Base-by-base conservation (phyloP, 2,797 vertebrate species). In the Chaunax sp. region DNA sequence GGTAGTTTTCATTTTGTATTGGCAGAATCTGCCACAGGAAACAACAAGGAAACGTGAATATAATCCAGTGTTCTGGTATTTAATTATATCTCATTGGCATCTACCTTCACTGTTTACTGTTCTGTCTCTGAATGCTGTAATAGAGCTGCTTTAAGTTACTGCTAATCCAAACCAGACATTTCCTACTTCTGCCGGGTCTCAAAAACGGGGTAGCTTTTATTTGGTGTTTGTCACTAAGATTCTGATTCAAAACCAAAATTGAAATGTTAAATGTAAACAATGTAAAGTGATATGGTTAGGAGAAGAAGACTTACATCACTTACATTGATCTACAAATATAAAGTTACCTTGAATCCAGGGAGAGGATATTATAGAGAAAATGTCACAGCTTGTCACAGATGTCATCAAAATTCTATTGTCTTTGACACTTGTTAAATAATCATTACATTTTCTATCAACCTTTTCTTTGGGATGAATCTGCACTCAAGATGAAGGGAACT, bases 361-460 rank as follows among this genome's bases (percentile, higher is more conserved):
- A 28, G 19, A 6, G 22, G 35, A 57, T 35, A 49, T 30, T 23
- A 43, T 20, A 30, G 9, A 15, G 15, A 44, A 60, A 61, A 60
- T n/a, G n/a, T n/a, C n/a, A n/a, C n/a, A n/a, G n/a, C n/a, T n/a
- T n/a, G n/a, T n/a, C n/a, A n/a, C n/a, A n/a, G n/a, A n/a, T n/a
- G n/a, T n/a, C n/a, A n/a, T n/a, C n/a, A 35, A 18, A 23, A 64
- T 64, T 1, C 47, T 28, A 18, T 46, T 46, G 13, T 40, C 38
- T 28, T 52, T 43, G 10, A 40, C 37, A 40, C 10, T 3, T 43
- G n/a, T 33, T 51, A 2, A 51, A 46, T 33, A 41, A 55, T 0
- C n/a, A 41, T 49, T 26, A n/a, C 1, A 58, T 52, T 61, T 65
- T 55, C 30, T 20, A 45, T 44, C 44, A 12, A 20, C 25, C 19